These are phyloP conservation scores for Rousettus madagascariensis DNA, from an alignment of 2,797 vertebrate genomes.

Conservation along the genomic window DNA sequence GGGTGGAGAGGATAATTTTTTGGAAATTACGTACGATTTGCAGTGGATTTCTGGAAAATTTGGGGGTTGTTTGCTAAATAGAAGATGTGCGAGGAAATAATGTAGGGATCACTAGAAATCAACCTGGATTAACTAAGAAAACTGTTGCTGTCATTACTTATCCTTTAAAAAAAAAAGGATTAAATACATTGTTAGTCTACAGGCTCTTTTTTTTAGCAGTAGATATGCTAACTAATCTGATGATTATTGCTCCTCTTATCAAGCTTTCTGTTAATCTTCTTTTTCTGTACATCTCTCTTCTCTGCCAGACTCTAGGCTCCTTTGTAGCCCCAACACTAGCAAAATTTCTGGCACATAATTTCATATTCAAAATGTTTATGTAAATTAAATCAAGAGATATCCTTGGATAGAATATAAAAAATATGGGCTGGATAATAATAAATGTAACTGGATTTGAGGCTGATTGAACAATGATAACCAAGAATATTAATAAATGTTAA, in stretches of 20 bases:
- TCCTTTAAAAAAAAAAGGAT: background rate
- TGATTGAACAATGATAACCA: background rate
- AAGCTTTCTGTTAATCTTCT: background rate
- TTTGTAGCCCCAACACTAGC: background rate
- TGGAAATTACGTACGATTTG: background rate
- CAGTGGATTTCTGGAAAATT: background rate
- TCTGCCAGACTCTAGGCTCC: background rate
- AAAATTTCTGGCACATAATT: slow-evolving; percentile 7
- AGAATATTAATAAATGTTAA: background rate
- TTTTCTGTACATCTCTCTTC: background rate
- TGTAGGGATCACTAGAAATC: background rate
- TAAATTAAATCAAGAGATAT: background rate
- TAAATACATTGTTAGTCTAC: background rate
- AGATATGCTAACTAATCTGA: background rate
- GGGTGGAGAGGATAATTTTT: background rate
- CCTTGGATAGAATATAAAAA: background rate
- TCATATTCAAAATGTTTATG: background rate
- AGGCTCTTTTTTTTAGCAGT: background rate
- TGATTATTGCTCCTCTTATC: background rate
- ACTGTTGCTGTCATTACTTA: background rate
- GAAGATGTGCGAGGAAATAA: background rate
- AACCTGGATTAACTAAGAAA: background rate
- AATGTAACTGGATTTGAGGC: background rate
- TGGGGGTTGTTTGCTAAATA: background rate
- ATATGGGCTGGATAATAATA: background rate